A percentile compares a stretch with the other conserved stretches of the same genome.
Evolutionary conservation across 1,140 invertebrate species (phyloP).

Genomic region (Triops longicaudatus): DNA sequence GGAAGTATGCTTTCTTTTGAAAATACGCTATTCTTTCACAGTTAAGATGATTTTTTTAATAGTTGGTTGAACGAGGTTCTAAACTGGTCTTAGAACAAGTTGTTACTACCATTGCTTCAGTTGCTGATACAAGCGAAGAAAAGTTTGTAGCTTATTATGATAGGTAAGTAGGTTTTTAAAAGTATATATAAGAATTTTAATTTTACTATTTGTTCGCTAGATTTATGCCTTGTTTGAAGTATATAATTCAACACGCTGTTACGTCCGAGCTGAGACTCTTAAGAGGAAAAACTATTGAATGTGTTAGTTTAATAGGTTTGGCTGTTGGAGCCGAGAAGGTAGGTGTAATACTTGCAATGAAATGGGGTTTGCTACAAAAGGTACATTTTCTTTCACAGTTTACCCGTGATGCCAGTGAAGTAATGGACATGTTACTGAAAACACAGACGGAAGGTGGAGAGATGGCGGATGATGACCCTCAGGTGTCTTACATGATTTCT

Average conservation of each 20-base stretch:
- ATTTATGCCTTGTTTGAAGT: constrained; percentile 93
- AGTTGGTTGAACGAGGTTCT: constrained; percentile 77
- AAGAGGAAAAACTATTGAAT: constrained; percentile 94
- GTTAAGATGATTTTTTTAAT: constrained; percentile 40
- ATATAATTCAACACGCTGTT: constrained; percentile 91
- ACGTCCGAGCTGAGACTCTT: constrained; percentile 78
- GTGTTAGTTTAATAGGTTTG: constrained; percentile 94
- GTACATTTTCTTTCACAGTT: constrained; percentile 50
- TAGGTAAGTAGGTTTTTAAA: constrained; percentile 35
- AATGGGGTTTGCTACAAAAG: not conserved
- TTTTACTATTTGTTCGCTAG: constrained; percentile 57
- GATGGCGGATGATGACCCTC: constrained; percentile 89
- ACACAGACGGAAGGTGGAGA: constrained; percentile 70
- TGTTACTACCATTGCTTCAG: constrained; percentile 96
- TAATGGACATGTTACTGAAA: constrained; percentile 91
- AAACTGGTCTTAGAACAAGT: constrained; percentile 96
- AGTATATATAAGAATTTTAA: not conserved
- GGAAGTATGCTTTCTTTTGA: constrained; percentile 44
- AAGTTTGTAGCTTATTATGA: constrained; percentile 75
- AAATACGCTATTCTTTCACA: not conserved
- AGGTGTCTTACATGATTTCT: constrained; percentile 95
- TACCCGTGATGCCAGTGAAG: constrained; percentile 81
- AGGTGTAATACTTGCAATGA: constrained; percentile 21
- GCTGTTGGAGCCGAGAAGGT: constrained; percentile 92
- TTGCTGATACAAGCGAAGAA: constrained; percentile 97